Evolutionary conservation across 2,113 vertebrate genomes (phyloP).

Genomic region (Esox niger): DNA sequence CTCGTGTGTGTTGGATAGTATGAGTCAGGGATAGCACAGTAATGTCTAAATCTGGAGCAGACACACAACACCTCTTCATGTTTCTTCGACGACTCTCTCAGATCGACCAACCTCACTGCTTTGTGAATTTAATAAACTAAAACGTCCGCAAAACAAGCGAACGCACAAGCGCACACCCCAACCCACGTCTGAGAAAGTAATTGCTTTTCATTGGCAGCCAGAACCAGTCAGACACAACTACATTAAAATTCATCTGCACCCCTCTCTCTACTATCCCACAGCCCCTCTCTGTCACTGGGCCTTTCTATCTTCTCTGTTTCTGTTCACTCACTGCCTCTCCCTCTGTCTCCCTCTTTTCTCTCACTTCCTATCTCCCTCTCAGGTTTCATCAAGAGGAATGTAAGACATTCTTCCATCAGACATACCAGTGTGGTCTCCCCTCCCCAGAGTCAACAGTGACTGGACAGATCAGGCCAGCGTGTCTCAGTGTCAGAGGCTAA

Average conservation of each 20-base stretch:
- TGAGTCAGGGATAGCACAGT: background rate
- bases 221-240: conserved; percentile 56
- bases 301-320: background rate
- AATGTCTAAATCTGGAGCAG: background rate
- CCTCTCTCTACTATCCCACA: conserved; percentile 52
- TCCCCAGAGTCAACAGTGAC: conserved; percentile 18
- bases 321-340: conserved; percentile 34
- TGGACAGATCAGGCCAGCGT: too few species aligned
- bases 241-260: conserved; percentile 70
- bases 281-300: conserved; percentile 52
- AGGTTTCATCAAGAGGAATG: conserved; percentile 61
- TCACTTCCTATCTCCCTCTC: conserved; percentile 57
- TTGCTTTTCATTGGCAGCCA: conserved; percentile 65
- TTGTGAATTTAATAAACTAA: conserved; percentile 37
- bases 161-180: conserved; percentile 2
- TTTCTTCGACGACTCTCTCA: conserved; percentile 5
- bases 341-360: conserved; percentile 23
- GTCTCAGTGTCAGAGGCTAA: too few species aligned
- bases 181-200: conserved; percentile 56
- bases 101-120: conserved; percentile 26
- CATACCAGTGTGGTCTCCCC: conserved; percentile 48
- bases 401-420: conserved; percentile 63
- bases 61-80: background rate
- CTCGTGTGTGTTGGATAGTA: background rate
- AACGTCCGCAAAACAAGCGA: conserved; percentile 21